Percentiles rank a stretch among this genome's conserved stretches.
These are phyloP conservation scores for Phengaris alcon DNA, from an alignment of 2,888 invertebrate species.

Conservation along the genomic window DNA sequence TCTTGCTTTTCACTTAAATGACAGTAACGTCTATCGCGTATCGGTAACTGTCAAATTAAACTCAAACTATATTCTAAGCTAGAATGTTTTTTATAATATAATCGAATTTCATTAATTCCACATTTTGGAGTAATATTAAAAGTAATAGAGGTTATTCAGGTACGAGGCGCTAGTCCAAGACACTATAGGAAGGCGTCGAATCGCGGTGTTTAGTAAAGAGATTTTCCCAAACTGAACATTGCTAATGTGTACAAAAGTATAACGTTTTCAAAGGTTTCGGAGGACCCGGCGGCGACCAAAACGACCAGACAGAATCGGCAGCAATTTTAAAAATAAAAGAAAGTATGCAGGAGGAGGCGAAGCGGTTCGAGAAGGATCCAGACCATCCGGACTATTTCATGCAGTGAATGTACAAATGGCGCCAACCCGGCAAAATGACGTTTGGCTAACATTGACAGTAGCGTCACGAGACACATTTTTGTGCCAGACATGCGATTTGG, in stretches of 20 bases:
- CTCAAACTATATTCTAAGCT: too few relatives aligned
- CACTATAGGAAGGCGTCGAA: background rate
- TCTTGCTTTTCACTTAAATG: too few relatives aligned
- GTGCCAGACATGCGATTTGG: too few relatives aligned
- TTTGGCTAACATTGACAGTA: background rate
- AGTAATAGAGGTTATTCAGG: constrained; percentile 14
- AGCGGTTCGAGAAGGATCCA: constrained; percentile 98
- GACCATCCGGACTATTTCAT: constrained; percentile 98
- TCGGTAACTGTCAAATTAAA: too few relatives aligned
- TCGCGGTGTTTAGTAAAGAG: constrained; percentile 27
- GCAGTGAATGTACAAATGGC: constrained; percentile 83
- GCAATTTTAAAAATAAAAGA: constrained; percentile 99
- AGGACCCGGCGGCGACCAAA: constrained; percentile 76
- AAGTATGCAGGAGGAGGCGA: constrained; percentile 99
- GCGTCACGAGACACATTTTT: background rate
- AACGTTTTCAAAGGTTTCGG: constrained; percentile 63
- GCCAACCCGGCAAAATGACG: constrained; percentile 44
- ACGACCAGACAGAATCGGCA: constrained; percentile 98
- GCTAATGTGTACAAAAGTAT: constrained; percentile 42
- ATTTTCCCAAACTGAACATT: constrained; percentile 31
- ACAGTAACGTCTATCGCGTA: too few relatives aligned
- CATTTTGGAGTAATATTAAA: constrained; percentile 6
- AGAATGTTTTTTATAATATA: background rate
- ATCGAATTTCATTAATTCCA: background rate
- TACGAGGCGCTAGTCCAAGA: constrained; percentile 14